Evolutionary conservation across 2,113 vertebrate genomes (phyloP), one percentile per base, ranked within the genome.

Genomic region (Burhinus bistriatus): DNA sequence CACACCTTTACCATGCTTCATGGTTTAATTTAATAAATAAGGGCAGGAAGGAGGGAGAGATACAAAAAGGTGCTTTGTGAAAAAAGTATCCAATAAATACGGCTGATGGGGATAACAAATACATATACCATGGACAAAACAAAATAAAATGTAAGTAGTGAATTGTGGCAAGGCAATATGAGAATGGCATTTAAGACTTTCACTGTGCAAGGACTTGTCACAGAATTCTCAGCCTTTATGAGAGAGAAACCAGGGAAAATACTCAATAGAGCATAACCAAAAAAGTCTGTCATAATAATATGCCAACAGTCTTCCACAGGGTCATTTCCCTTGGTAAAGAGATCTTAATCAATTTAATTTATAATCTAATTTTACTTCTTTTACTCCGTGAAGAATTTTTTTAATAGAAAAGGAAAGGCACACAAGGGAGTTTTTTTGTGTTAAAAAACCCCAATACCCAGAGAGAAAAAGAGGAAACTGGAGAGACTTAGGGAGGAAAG

Each of bases 11-110:
- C 84, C 2, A 1, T 20, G 29, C 44, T 83, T 25, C 51, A 75
- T 32, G 64, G 72, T 65, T 96, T 95, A 89, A 97, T 93, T 89
- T 92, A 81, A 91, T 84, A 96, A 93, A 78, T 62, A 90, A 91
- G 22, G 20, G 25, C 32, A 82, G 61, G 64, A 97, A 96, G 58
- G 70, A 94, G 47, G 81, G 40, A 91, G 83, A 95, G 58, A 77
- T 54, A 72, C 61, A 72, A 96, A 94, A 85, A 12, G 6, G 17
- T 55, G 30, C 15, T 87, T 71, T 94, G 76, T 89, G 77, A 38
- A 65, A 95, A 91, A 89, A 32, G 1, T 23, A 61, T 32, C 44
- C 29, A 83, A 75, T 47, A 91, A 85, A 77, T 47, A 64, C 5
- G 45, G 27, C 42, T 93, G 73, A 89, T 76, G 6, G 57, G 47